Base-by-base conservation (phyloP, 2,888 invertebrate genomes). In the Rhaphigaster nebulosa region DNA sequence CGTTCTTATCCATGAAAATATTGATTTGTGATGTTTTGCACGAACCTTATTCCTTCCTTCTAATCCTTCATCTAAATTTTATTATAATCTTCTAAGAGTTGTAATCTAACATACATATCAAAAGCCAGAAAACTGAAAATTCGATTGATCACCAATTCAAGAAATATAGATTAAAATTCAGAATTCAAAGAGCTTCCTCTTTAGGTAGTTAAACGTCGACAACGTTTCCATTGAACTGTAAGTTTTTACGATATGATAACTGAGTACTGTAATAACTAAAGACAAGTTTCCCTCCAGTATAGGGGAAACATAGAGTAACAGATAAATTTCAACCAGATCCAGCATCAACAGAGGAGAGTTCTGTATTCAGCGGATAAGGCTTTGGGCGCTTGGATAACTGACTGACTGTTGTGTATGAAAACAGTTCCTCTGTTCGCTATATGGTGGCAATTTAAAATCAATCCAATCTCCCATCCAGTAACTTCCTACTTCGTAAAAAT, bases 401-500 rank as follows among this genome's bases (percentile, higher is more conserved):
- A 41, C 41, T 5, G 12, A 18, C 1, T 84, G 84, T 84, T 84
- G n/a, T 84, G 84, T 45, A 50, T 84, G 45, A 84, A 84, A 84
- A 84, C 84, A 84, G 34, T 84, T 45, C 26, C 45, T 84, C 84
- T 84, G 84, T 84, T n/a, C 45, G 45, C 84, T 45, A 45, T n/a
- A 84, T 26, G 45, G 84, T 5, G 26, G n/a, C 84, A 84, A 84
- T 84, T 84, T 50, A 84, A 84, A 84, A 84, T 84, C 84, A 84
- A 84, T 84, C 45, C 84, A 84, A 84, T 45, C n/a, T 84, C 38
- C 70, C 38, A 23, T 38, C 70, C 34, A 6, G 84, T n/a, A 15
- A 18, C 45, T 45, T n/a, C 45, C 84, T 45, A n/a, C 45, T 26
- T 38, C 34, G 38, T 38, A 20, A 20, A 38, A 76, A 76, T 38